These are phyloP conservation scores for Diadophis punctatus DNA, from an alignment of 2,113 vertebrate species.

Conservation along the genomic window DNA sequence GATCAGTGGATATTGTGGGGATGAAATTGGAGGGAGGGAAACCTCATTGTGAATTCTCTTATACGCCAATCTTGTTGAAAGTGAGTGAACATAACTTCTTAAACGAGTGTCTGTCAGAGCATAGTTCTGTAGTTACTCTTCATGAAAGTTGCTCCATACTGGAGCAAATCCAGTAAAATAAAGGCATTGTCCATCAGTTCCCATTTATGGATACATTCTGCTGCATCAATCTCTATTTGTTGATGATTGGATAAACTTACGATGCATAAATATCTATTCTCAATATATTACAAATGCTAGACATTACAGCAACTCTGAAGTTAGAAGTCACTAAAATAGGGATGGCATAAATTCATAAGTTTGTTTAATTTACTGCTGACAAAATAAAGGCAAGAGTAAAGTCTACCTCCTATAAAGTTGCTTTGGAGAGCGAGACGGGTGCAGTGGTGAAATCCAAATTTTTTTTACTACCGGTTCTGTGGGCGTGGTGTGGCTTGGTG, in stretches of 20 bases:
- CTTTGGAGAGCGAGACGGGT: no score
- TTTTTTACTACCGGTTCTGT: no score
- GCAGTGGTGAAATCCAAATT: no score
- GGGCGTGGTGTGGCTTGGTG: no score
- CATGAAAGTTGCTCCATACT: constrained; percentile 15
- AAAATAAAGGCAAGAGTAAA: not conserved
- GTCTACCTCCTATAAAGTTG: no score
- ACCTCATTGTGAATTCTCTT: constrained; percentile 52
- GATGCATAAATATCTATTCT: not conserved
- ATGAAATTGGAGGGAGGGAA: constrained; percentile 16
- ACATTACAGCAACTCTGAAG: constrained; percentile 19
- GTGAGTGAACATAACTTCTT: constrained; percentile 54
- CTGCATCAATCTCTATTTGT: no score
- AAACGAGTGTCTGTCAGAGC: constrained; percentile 38
- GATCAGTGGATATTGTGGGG: constrained; percentile 37
- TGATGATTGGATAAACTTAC: no score
- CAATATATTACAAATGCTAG: not conserved
- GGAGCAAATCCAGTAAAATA: constrained; percentile 39
- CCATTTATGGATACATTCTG: no score
- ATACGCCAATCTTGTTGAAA: constrained; percentile 43
- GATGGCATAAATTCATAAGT: constrained; percentile 9
- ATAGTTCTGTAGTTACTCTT: constrained; percentile 41
- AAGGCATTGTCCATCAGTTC: not conserved
- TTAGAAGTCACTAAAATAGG: not conserved
- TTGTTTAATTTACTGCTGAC: not conserved